phyloP scores from a whole-genome alignment of 2,888 invertebrate species.

The Gnatocerus cornutus region DNA sequence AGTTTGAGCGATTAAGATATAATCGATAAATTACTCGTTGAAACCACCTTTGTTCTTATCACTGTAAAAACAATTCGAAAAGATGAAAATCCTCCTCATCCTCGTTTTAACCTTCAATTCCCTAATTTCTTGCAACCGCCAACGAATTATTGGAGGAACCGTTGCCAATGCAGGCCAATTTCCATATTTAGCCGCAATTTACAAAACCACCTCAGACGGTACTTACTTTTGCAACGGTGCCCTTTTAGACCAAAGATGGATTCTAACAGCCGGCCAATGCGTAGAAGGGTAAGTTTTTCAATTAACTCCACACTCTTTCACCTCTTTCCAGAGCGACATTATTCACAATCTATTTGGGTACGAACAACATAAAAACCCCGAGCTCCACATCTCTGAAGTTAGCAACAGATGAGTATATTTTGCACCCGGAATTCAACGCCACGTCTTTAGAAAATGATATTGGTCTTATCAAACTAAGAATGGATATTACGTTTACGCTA shows the following conservation, averaged over 20 bases:
- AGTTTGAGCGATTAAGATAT: too few relatives aligned
- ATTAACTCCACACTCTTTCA: too few relatives aligned
- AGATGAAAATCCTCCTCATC: too few relatives aligned
- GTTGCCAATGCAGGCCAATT: conserved; percentile 22
- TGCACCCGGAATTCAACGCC: neutral
- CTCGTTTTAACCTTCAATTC: too few relatives aligned
- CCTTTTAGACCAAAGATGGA: conserved; percentile 1
- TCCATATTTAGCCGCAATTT: conserved; percentile 27
- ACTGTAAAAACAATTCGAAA: too few relatives aligned
- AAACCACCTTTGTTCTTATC: too few relatives aligned
- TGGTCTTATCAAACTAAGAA: neutral
- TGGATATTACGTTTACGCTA: too few relatives aligned
- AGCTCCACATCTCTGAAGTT: neutral
- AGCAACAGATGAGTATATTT: neutral
- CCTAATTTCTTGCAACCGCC: too few relatives aligned
- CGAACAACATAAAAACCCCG: too few relatives aligned
- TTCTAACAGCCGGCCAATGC: conserved; percentile 28
- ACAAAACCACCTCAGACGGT: conserved; percentile 14
- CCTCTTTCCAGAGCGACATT: neutral
- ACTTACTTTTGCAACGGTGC: conserved; percentile 26
- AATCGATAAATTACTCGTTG: too few relatives aligned
- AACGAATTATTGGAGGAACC: conserved; percentile 27
- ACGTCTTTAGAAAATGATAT: neutral
- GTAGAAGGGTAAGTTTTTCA: conserved; percentile 7
- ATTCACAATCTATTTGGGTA: neutral